Evolutionary conservation across 1,140 invertebrate species (phyloP).

Genomic region (Lordiphosa stackelbergi): DNA sequence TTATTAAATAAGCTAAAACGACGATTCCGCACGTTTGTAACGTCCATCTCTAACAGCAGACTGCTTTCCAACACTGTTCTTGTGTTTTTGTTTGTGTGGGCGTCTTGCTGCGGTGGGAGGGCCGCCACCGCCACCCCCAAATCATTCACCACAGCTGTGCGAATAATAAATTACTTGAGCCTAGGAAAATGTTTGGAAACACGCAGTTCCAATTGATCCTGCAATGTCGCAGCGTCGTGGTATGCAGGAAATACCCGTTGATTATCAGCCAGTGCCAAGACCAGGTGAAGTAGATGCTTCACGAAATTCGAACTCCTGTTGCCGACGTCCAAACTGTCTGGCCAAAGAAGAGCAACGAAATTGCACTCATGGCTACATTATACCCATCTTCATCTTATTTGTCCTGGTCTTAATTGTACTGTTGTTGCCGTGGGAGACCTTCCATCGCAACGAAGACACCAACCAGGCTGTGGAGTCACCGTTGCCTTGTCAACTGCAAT

Average conservation of each 20-base stretch:
- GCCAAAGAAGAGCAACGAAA: constrained; percentile 28
- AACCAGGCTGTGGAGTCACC: constrained; percentile 31
- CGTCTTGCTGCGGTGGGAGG: not conserved
- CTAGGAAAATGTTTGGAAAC: constrained; percentile 31
- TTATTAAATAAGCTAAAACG: too few relatives aligned
- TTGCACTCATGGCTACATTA: constrained; percentile 52
- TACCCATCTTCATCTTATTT: constrained; percentile 56
- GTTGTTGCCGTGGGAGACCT: constrained; percentile 58
- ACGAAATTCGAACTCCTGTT: constrained; percentile 36
- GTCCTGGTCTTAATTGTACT: constrained; percentile 58
- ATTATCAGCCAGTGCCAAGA: constrained; percentile 54
- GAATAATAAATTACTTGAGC: constrained; percentile 60
- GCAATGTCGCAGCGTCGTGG: constrained; percentile 50
- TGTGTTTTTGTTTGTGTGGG: constrained; percentile 54
- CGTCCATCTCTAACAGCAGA: not conserved
- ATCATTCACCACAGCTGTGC: constrained; percentile 54
- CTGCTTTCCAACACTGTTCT: constrained; percentile 30
- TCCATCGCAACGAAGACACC: constrained; percentile 31
- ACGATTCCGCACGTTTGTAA: not conserved
- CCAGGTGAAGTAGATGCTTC: constrained; percentile 21
- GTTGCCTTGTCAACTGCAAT: constrained; percentile 79
- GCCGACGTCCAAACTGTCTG: constrained; percentile 32
- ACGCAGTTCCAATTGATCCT: constrained; percentile 24
- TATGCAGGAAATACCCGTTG: constrained; percentile 42
- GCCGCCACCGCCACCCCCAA: too few relatives aligned